Conservation (phyloP, 2,113 vertebrate genomes). For the Astatotilapia flaviijosephi region DNA sequence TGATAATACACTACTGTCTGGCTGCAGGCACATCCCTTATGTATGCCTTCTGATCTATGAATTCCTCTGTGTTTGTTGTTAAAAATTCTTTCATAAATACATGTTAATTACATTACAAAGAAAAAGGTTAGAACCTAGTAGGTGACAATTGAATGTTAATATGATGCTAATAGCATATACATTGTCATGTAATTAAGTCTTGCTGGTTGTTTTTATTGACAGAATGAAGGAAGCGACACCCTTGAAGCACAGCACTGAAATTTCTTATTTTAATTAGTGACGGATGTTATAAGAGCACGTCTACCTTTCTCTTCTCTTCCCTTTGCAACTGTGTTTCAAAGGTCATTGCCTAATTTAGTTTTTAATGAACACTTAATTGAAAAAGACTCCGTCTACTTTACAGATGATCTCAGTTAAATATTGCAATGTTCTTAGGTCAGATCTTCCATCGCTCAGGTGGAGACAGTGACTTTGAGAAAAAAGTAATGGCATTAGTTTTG, state of each 20-base stretch:
- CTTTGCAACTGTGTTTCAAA: constrained; percentile 54
- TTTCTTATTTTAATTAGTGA: constrained; percentile 43
- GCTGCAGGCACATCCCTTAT: not conserved
- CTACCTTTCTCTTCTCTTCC: constrained; percentile 47
- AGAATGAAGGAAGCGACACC: not conserved
- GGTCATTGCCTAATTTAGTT: constrained; percentile 64
- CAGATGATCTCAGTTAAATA: constrained; percentile 66
- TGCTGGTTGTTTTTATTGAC: not conserved
- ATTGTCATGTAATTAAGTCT: not conserved
- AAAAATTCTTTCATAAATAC: not conserved
- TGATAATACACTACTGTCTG: constrained; percentile 42
- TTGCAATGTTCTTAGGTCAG: constrained; percentile 52
- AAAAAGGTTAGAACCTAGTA: not conserved
- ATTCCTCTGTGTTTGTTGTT: not conserved
- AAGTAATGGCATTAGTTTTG: not conserved
- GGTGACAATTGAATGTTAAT: not conserved
- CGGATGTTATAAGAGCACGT: constrained; percentile 24
- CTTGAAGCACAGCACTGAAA: not conserved
- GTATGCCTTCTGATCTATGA: not conserved
- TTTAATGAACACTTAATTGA: constrained; percentile 68
- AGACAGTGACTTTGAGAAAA: constrained; percentile 15
- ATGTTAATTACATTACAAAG: not conserved
- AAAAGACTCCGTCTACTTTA: constrained; percentile 59
- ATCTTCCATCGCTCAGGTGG: constrained; percentile 10
- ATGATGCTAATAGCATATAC: not conserved